phyloP scores from a whole-genome alignment of 35 echinoderm and acorn worm genomes.

The Ophiothrix spiculata region DNA sequence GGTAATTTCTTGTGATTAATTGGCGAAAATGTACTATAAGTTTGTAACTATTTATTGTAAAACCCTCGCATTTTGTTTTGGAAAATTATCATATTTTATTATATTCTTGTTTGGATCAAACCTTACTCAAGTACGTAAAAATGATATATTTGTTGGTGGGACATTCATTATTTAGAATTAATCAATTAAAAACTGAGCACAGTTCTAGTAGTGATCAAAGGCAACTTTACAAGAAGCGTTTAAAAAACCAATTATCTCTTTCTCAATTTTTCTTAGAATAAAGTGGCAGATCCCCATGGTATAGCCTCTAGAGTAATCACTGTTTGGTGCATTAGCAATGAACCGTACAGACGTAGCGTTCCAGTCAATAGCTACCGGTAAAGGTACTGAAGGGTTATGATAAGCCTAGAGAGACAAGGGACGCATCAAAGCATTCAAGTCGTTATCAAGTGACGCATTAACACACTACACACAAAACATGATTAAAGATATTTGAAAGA shows the following conservation, averaged over 20 bases:
- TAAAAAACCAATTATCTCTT: not conserved
- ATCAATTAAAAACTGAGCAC: too few species aligned
- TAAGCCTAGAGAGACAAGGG: not conserved
- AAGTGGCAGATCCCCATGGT: not conserved
- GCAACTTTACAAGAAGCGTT: not conserved
- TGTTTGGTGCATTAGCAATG: not conserved
- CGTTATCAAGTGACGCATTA: not conserved
- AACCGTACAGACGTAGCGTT: not conserved
- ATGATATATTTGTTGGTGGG: too few species aligned
- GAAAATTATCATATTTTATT: too few species aligned
- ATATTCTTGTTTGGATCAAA: too few species aligned
- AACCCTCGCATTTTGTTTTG: too few species aligned
- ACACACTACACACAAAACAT: not conserved
- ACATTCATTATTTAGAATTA: too few species aligned
- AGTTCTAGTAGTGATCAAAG: too few species aligned
- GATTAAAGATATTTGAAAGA: too few species aligned
- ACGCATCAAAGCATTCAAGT: not conserved
- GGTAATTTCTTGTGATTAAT: too few species aligned
- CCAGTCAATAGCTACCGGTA: not conserved
- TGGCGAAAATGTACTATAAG: too few species aligned
- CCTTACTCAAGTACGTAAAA: too few species aligned
- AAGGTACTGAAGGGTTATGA: not conserved
- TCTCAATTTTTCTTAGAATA: constrained; percentile 1
- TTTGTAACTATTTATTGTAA: too few species aligned
- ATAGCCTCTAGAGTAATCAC: not conserved